Conservation (phyloP, 2,113 vertebrate species). For the Climacteris rufus region DNA sequence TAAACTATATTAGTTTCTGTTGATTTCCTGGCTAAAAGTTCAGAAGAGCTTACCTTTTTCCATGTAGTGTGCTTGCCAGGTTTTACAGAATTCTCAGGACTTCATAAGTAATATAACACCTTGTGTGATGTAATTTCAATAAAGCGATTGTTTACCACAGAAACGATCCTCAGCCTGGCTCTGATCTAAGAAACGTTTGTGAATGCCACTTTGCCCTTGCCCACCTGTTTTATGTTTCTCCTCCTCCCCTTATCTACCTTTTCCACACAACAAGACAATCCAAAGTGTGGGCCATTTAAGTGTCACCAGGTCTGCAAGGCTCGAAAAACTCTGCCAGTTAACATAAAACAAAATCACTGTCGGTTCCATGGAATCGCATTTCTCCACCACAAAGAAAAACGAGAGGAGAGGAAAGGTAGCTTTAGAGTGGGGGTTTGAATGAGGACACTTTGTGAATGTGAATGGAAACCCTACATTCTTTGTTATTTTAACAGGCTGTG, state of each 20-base stretch:
- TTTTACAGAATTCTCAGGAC: constrained; percentile 66
- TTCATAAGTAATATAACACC: constrained; percentile 75
- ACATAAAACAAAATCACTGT: constrained; percentile 84
- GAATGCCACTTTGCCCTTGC: constrained; percentile 77
- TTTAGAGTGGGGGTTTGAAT: constrained; percentile 88
- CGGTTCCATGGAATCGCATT: constrained; percentile 83
- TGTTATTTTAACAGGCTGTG: constrained; percentile 98
- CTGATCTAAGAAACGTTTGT: constrained; percentile 80
- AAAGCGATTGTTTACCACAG: constrained; percentile 59
- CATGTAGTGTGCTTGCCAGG: constrained; percentile 9
- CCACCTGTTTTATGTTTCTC: constrained; percentile 88
- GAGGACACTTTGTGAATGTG: constrained; percentile 93
- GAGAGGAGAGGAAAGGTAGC: constrained; percentile 87
- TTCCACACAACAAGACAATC: constrained; percentile 88
- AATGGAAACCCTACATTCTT: constrained; percentile 93
- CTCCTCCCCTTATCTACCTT: constrained; percentile 80
- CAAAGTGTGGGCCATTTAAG: constrained; percentile 85
- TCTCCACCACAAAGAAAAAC: constrained; percentile 85
- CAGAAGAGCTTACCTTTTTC: constrained; percentile 43
- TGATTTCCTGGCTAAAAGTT: constrained; percentile 56
- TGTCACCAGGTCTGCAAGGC: constrained; percentile 83
- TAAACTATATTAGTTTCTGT: constrained; percentile 58
- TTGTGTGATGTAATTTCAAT: constrained; percentile 76
- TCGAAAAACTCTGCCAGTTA: constrained; percentile 83
- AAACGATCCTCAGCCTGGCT: constrained; percentile 51